Evolutionary conservation across 2,797 vertebrate species (phyloP).

Genomic region (Microtus obscurus): DNA sequence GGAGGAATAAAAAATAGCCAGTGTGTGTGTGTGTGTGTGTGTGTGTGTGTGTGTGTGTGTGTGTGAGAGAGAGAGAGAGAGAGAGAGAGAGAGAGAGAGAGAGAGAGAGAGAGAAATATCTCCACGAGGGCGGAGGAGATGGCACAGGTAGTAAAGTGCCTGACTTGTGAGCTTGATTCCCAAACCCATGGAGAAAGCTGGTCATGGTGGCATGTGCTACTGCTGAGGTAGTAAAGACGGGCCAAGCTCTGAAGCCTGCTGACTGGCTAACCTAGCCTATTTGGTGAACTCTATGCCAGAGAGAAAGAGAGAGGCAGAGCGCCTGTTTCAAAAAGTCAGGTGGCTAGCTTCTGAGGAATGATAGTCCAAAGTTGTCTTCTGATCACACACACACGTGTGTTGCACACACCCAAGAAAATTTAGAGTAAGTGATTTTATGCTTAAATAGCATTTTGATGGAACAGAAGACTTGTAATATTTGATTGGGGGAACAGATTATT

Average conservation of each 20-base stretch:
- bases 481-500: background rate
- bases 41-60: no score
- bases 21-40: background rate
- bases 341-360: background rate
- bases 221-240: background rate
- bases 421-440: background rate
- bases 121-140: background rate
- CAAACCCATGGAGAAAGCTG: background rate
- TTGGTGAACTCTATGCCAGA: background rate
- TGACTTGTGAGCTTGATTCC: background rate
- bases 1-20: background rate
- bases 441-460: background rate
- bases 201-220: background rate
- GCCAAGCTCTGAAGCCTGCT: background rate
- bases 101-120: background rate
- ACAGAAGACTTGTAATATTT: background rate
- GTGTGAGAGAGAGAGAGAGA: no score
- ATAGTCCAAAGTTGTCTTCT: background rate
- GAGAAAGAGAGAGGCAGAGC: background rate
- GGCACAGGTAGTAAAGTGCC: background rate
- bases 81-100: no score
- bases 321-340: background rate
- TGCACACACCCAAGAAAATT: background rate
- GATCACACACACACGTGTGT: no score
- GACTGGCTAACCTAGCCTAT: background rate